Evolutionary conservation across 2,113 vertebrate genomes (phyloP), one percentile per base, ranked within the genome.

Genomic region (Microcebus ravelobensis): DNA sequence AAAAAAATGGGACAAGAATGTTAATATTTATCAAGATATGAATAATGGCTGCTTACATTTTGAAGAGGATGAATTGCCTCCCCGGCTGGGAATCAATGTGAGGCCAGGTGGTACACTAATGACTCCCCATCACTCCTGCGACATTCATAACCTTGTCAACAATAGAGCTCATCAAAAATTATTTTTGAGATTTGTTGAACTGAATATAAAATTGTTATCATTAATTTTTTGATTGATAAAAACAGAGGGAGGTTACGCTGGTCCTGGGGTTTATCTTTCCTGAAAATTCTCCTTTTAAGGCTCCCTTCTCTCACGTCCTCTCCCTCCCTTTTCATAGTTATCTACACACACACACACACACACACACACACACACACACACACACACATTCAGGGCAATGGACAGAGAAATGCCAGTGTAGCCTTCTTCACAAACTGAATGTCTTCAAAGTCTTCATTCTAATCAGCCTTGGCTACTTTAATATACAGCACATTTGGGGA

Each of bases 11-110:
- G 14, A 55, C 29, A 76, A 15, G 9, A 70, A 57, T 52, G 4
- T 86, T 81, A 90, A 71, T 76, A 80, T 70, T 63, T 55, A 48
- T 87, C 31, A 63, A 76, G 34, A 57, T 67, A 80, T 29, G 45
- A 91, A 80, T 68, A 94, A 36, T 12, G 3, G 18, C 57, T 87
- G 23, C 23, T 86, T 57, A 67, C 87, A 76, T 81, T 36, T 50
- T 48, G 23, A 93, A 74, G 90, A n/a, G 4, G 50, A 23, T 45
- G n/a, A 61, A 77, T 79, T 48, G 25, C 23, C 13, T 48, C 36
- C 63, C 9, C 42, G 45, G 11, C 34, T 12, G 45, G 2, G 42
- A 68, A 85, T 25, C 34, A 85, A 31, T 6, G 31, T 48, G 29
- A 50, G 18, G 18, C 21, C 52, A 57, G 50, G 15, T 67, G 6